Percentiles rank a stretch among this genome's conserved stretches.
Conservation (phyloP, 2,888 invertebrate genomes). For the Metellina segmentata region DNA sequence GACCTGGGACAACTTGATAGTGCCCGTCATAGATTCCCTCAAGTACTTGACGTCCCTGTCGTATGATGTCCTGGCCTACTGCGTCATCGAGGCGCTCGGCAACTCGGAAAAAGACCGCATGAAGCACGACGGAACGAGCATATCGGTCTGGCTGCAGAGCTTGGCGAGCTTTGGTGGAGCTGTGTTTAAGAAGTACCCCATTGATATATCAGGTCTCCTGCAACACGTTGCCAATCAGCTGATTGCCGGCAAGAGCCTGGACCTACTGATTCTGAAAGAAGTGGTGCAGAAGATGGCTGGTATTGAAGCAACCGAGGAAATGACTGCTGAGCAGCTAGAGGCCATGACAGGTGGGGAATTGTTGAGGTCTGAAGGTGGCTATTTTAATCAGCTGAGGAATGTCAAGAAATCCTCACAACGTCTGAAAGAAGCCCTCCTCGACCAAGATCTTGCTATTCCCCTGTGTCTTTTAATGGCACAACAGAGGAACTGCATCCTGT, state of each 20-base stretch:
- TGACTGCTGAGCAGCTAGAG: slow-evolving; percentile 96
- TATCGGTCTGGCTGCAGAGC: slow-evolving; percentile 96
- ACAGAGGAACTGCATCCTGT: slow-evolving; percentile 97
- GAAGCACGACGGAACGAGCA: slow-evolving; percentile 93
- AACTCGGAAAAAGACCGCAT: slow-evolving; percentile 86
- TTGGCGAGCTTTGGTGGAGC: slow-evolving; percentile 97
- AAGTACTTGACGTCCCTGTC: slow-evolving; percentile 97
- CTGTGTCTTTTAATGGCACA: slow-evolving; percentile 97
- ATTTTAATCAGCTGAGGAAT: slow-evolving; percentile 97
- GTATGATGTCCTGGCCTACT: slow-evolving; percentile 97
- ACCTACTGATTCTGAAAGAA: slow-evolving; percentile 93
- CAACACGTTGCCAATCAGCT: slow-evolving; percentile 98
- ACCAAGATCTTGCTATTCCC: slow-evolving; percentile 95
- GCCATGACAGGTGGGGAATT: slow-evolving; percentile 98
- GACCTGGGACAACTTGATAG: slow-evolving; percentile 95
- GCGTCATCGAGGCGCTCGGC: slow-evolving; percentile 94
- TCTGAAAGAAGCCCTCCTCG: slow-evolving; percentile 95
- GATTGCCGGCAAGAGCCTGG: slow-evolving; percentile 95
- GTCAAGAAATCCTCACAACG: slow-evolving; percentile 96
- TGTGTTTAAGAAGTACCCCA: slow-evolving; percentile 97
- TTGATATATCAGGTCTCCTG: slow-evolving; percentile 95
- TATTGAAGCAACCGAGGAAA: slow-evolving; percentile 97
- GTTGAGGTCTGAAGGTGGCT: slow-evolving; percentile 97
- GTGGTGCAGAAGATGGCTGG: slow-evolving; percentile 99
- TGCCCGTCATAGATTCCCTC: slow-evolving; percentile 97